Evolutionary conservation across 2,888 invertebrate genomes (phyloP), one percentile per base, ranked within the genome.

Genomic region (Helleia helle): DNA sequence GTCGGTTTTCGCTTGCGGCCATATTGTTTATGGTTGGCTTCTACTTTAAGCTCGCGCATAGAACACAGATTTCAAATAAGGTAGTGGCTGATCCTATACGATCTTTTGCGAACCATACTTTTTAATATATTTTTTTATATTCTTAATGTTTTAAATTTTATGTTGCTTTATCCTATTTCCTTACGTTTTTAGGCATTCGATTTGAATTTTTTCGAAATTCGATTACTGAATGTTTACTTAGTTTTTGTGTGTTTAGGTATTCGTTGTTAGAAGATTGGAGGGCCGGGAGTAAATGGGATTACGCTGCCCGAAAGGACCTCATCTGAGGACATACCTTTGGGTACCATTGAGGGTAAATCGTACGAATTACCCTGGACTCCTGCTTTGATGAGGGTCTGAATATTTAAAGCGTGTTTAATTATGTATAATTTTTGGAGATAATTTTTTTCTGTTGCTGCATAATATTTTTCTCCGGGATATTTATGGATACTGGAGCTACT

Each of bases 1-100:
- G 34, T 6, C 8, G 7, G 22, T 6, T 34, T 8, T 34, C 8
- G 34, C 11, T 34, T 34, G 34, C 6, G 5, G 3, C 11, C 2
- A 12, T 13, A 4, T 22, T 18, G 12, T 1, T 4, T 22, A 22
- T 8, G 22, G 8, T 22, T 22, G 18, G 18, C 12, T 11, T 9
- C 12, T 7, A 34, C 11, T 34, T 18, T 11, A 63, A 67, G 56
- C 62, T 58, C 47, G 60, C 70, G 66, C 67, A 67, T 68, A 66
- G 66, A 68, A 74, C 67, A 71, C 62, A 66, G 68, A 70, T 72
- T 72, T 66, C 59, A 67, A 71, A 71, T 71, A 71, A 72, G 71
- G 65, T 68, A 67, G 64, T 42, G 54, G 65, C 59, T 70, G 59
- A 71, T 68, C 68, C 66, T 18, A 18, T 11, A 14, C 18, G 17